Conservation (phyloP, 1,140 invertebrate species). For the Helicoverpa armigera region DNA sequence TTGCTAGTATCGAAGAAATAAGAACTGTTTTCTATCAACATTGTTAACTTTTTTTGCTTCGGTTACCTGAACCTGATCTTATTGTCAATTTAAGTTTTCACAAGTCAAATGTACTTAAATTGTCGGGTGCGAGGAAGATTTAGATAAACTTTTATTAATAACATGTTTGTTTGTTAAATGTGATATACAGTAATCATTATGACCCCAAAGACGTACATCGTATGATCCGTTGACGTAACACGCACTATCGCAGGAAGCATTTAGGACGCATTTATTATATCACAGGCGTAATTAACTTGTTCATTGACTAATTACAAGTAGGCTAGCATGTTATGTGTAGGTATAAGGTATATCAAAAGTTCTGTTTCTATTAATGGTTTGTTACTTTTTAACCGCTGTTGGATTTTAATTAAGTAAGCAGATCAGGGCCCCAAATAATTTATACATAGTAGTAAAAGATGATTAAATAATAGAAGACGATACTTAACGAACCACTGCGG, state of each 20-base stretch:
- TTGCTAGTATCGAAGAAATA: slow-evolving; percentile 64
- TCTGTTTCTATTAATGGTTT: neutral
- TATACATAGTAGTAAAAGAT: too few species aligned
- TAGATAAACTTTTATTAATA: slow-evolving; percentile 32
- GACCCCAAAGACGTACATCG: slow-evolving; percentile 47
- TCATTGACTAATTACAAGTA: neutral
- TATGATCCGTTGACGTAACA: slow-evolving; percentile 47
- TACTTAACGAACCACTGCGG: too few species aligned
- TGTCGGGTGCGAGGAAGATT: slow-evolving; percentile 10
- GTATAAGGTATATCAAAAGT: too few species aligned
- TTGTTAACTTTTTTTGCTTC: neutral
- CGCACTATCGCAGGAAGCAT: slow-evolving; percentile 26
- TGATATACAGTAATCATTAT: slow-evolving; percentile 47
- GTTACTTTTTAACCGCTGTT: neutral
- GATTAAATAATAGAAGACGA: too few species aligned
- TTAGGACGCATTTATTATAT: slow-evolving; percentile 22
- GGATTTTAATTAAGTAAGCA: neutral
- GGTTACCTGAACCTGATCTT: neutral
- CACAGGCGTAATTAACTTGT: slow-evolving; percentile 11
- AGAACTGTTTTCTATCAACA: slow-evolving; percentile 32
- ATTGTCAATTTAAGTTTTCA: neutral
- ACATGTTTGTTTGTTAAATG: slow-evolving; percentile 43
- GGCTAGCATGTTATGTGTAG: too few species aligned
- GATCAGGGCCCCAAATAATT: neutral
- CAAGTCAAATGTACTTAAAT: neutral